Percentiles rank a stretch among this genome's conserved stretches.
These are phyloP conservation scores for Eurytoma adleriae DNA, from an alignment of 2,888 invertebrate species.

Conservation along the genomic window DNA sequence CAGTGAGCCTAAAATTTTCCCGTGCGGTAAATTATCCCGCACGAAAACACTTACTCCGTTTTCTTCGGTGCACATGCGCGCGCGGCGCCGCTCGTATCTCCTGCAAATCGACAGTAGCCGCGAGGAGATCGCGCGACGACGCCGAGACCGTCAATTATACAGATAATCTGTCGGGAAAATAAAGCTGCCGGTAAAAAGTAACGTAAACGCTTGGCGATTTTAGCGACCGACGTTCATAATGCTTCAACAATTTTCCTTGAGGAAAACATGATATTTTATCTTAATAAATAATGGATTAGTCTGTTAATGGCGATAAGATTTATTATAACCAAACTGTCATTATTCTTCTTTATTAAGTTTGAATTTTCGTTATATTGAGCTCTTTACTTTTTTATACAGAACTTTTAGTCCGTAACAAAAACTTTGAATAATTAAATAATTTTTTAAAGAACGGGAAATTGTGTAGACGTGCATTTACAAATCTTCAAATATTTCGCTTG, in stretches of 20 bases:
- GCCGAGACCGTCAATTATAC: slow-evolving; percentile 31
- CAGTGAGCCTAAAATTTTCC: slow-evolving; percentile 6
- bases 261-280: neutral
- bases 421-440: too few species aligned
- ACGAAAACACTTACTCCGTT: slow-evolving; percentile 18
- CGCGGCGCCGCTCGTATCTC: neutral
- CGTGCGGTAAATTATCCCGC: slow-evolving; percentile 20
- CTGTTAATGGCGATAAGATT: too few species aligned
- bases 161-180: slow-evolving; percentile 7
- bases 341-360: neutral
- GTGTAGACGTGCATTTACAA: too few species aligned
- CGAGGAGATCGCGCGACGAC: slow-evolving; percentile 7
- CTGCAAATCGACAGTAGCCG: slow-evolving; percentile 19
- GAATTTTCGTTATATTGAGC: too few species aligned
- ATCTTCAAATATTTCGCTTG: too few species aligned
- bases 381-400: too few species aligned
- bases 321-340: too few species aligned
- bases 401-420: too few species aligned
- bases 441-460: too few species aligned
- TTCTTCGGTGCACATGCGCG: neutral
- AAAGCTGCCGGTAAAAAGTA: neutral
- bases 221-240: neutral
- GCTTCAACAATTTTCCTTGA: too few species aligned
- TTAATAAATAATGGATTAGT: neutral
- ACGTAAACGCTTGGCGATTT: neutral